Percentiles rank a stretch among this genome's conserved stretches.
These are phyloP conservation scores for Sebastes oblongus DNA, from an alignment of 2,797 vertebrate species.

Conservation along the genomic window DNA sequence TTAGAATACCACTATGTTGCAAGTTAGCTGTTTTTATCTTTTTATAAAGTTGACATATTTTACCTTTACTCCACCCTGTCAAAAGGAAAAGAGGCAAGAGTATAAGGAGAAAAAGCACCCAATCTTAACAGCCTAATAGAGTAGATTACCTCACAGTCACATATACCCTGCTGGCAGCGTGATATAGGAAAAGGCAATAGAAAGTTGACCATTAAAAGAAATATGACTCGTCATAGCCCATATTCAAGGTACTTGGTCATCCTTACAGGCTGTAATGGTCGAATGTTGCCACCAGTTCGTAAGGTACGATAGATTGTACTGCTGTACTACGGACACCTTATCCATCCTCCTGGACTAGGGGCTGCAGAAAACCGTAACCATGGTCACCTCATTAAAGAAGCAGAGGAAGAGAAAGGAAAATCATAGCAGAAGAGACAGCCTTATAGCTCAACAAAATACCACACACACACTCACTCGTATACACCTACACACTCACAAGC, in stretches of 20 bases:
- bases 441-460: constrained; percentile 24
- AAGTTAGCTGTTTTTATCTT: neutral
- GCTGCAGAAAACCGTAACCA: constrained; percentile 44
- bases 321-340: constrained; percentile 31
- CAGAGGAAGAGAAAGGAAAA: constrained; percentile 19
- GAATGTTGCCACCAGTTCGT: constrained; percentile 44
- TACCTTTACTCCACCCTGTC: constrained; percentile 6
- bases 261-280: constrained; percentile 46
- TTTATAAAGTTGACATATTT: constrained; percentile 6
- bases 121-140: constrained; percentile 23
- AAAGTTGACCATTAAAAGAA: constrained; percentile 50
- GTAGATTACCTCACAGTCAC: constrained; percentile 35
- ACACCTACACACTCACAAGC: constrained; percentile 30
- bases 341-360: constrained; percentile 33
- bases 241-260: constrained; percentile 53
- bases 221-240: constrained; percentile 43
- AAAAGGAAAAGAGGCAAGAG: constrained; percentile 21
- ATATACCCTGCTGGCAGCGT: constrained; percentile 30
- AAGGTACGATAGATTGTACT: constrained; percentile 39
- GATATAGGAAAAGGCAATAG: constrained; percentile 45
- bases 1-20: neutral
- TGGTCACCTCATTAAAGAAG: constrained; percentile 55
- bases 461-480: constrained; percentile 16
- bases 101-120: constrained; percentile 19
- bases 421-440: constrained; percentile 20